Conservation (phyloP, 2,888 invertebrate genomes). For the Serrognathus titanus region DNA sequence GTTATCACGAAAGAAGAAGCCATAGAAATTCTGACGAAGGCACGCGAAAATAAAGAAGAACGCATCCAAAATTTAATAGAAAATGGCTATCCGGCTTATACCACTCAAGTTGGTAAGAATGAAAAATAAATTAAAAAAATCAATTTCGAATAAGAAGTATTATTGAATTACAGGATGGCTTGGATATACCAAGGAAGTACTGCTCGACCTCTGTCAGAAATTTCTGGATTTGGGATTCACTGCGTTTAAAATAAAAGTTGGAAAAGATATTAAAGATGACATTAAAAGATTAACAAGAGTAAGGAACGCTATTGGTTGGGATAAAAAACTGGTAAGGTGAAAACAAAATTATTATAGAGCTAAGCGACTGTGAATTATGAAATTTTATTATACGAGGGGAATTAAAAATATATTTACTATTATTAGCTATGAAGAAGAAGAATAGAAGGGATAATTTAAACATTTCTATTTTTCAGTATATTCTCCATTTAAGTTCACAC, state of each 20-base stretch:
- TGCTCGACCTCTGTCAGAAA: slow-evolving; percentile 65
- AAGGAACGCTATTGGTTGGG: slow-evolving; percentile 71
- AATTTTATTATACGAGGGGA: too few species aligned
- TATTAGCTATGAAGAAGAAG: too few species aligned
- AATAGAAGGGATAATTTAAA: too few species aligned
- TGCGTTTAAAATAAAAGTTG: slow-evolving; percentile 90
- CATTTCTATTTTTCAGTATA: too few species aligned
- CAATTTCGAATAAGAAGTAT: not conserved
- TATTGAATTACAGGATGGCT: slow-evolving; percentile 67
- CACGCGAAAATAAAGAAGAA: slow-evolving; percentile 55
- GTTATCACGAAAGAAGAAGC: slow-evolving; percentile 82
- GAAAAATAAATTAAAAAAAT: not conserved
- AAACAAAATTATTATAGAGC: not conserved
- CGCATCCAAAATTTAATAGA: slow-evolving; percentile 61
- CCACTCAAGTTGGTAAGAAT: slow-evolving; percentile 72
- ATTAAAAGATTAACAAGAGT: slow-evolving; percentile 68
- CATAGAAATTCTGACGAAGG: slow-evolving; percentile 62
- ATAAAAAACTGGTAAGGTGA: slow-evolving; percentile 64
- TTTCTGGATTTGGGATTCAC: slow-evolving; percentile 74
- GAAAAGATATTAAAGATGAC: slow-evolving; percentile 73
- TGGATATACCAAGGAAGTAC: slow-evolving; percentile 76
- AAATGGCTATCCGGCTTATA: slow-evolving; percentile 82
- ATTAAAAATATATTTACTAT: too few species aligned
- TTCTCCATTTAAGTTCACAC: too few species aligned
- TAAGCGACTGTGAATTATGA: too few species aligned